A percentile compares a stretch with the other conserved stretches of the same genome.
Evolutionary conservation across 2,113 vertebrate genomes (phyloP).

Genomic region (Heliornis fulica): DNA sequence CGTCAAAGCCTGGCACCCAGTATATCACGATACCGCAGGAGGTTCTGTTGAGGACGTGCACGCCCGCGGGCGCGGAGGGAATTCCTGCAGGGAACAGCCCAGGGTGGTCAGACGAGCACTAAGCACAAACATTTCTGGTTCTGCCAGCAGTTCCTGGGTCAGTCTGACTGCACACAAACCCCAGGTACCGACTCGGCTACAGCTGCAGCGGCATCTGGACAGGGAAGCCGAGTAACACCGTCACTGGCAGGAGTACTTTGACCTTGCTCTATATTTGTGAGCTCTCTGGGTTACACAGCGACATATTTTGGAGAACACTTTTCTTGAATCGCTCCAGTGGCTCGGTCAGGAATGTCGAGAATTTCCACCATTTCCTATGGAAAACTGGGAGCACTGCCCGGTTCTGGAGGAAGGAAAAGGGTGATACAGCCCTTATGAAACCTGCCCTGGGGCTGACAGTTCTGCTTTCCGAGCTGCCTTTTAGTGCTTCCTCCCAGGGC

Average conservation of each 20-base stretch:
- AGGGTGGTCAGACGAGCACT: neutral
- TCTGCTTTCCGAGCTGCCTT: neutral
- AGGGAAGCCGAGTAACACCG: neutral
- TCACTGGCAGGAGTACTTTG: neutral
- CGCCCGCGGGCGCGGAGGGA: conserved; percentile 52
- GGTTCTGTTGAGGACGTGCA: conserved; percentile 72
- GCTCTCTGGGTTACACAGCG: neutral
- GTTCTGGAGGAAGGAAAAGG: conserved; percentile 65
- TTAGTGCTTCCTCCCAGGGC: neutral
- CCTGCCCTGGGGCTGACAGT: neutral
- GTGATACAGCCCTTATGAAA: conserved; percentile 39
- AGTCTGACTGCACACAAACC: rapidly evolving
- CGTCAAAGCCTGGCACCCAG: conserved; percentile 89
- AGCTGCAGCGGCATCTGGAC: neutral
- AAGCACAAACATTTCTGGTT: neutral
- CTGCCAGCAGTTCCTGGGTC: neutral
- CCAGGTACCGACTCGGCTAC: neutral
- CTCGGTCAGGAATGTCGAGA: conserved; percentile 7
- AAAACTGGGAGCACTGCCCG: neutral
- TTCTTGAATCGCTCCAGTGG: rapidly evolving
- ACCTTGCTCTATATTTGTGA: neutral
- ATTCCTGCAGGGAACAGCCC: conserved; percentile 54
- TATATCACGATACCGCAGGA: conserved; percentile 76
- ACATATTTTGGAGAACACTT: neutral
- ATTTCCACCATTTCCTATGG: conserved; percentile 63